Evolutionary conservation across 2,888 invertebrate species (phyloP).

Genomic region (Hypomecis punctinalis): DNA sequence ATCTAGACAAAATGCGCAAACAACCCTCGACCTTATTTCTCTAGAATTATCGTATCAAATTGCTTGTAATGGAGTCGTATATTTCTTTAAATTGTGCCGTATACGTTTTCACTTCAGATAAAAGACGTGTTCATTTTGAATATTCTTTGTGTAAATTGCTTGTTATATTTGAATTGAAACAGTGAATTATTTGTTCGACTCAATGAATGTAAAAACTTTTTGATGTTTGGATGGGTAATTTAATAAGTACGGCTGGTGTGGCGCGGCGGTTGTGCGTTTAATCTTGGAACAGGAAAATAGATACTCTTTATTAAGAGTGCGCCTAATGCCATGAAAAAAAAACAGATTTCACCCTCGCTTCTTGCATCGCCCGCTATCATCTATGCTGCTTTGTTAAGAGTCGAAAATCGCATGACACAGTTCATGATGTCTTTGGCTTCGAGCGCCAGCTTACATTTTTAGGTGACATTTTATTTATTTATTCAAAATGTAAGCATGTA

Average conservation of each 20-base stretch:
- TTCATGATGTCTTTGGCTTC: no score
- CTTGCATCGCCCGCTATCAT: no score
- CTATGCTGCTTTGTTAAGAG: no score
- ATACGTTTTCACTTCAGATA: conserved; percentile 10
- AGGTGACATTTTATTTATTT: no score
- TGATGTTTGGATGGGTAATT: conserved; percentile 7
- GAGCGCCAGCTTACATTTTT: no score
- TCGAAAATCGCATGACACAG: no score
- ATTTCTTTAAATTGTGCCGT: conserved; percentile 16
- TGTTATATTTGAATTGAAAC: conserved; percentile 25
- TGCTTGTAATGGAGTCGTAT: conserved; percentile 6
- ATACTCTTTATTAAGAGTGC: no score
- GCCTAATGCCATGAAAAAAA: no score
- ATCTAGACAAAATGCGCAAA: background rate
- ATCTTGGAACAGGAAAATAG: background rate
- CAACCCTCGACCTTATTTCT: conserved; percentile 14
- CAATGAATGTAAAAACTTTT: conserved; percentile 11
- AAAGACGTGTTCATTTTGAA: conserved; percentile 22
- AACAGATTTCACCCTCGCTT: no score
- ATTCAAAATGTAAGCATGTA: no score
- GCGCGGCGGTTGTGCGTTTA: background rate
- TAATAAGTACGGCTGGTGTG: background rate
- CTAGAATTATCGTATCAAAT: conserved; percentile 8
- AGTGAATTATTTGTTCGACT: conserved; percentile 18
- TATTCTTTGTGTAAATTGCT: conserved; percentile 25